Percentiles rank a stretch among this genome's conserved stretches.
phyloP scores from a whole-genome alignment of 2,797 vertebrate genomes.

The Chrysocyon brachyurus region DNA sequence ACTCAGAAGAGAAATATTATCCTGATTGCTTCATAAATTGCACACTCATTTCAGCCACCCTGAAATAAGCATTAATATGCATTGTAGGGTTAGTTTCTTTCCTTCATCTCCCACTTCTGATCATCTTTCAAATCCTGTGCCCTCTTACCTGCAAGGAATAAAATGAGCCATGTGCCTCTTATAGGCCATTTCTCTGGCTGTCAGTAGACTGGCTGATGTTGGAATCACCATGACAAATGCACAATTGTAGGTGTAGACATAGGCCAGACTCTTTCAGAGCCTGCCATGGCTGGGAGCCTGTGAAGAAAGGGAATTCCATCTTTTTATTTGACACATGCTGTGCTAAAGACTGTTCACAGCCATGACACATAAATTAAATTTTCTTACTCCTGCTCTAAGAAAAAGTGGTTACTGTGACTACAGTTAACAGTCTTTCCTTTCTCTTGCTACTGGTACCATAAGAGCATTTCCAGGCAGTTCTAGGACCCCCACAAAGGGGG shows the following conservation, averaged over 20 bases:
- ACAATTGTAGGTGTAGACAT: background rate
- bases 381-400: background rate
- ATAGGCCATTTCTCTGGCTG: background rate
- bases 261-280: background rate
- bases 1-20: background rate
- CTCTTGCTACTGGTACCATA: background rate
- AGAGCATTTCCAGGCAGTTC: background rate
- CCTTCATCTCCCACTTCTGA: background rate
- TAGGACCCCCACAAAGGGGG: background rate
- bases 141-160: background rate
- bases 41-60: background rate
- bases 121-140: background rate
- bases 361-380: background rate
- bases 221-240: background rate
- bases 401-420: background rate
- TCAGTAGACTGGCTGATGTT: background rate
- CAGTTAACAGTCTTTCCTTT: background rate
- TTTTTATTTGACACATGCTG: background rate
- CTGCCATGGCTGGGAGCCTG: background rate
- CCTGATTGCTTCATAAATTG: background rate
- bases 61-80: background rate
- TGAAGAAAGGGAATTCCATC: background rate
- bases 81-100: background rate
- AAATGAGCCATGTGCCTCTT: background rate
- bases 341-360: background rate